Evolutionary conservation across 2,888 invertebrate genomes (phyloP), one percentile per base, ranked within the genome.

Genomic region (Oligia strigilis): DNA sequence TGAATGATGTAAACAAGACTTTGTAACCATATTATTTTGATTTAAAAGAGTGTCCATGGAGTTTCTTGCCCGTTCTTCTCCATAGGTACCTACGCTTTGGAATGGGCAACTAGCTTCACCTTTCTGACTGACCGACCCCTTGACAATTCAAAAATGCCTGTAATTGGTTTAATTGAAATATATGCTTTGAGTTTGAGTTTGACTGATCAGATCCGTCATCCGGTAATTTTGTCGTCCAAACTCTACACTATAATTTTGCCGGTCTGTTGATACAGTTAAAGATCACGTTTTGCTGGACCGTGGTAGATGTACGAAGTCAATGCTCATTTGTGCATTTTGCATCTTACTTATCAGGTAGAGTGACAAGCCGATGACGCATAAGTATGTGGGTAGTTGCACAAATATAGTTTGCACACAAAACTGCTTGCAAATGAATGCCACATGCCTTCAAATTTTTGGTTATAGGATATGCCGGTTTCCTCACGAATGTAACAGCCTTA

Each of bases 131-230:
- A n/a, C n/a, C n/a, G n/a, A n/a, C n/a, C n/a, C n/a, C n/a, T n/a
- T n/a, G n/a, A n/a, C n/a, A n/a, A n/a, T n/a, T n/a, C n/a, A n/a
- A n/a, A n/a, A n/a, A n/a, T n/a, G n/a, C n/a, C n/a, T n/a, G n/a
- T n/a, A n/a, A n/a, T n/a, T n/a, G n/a, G n/a, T n/a, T n/a, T n/a
- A n/a, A n/a, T n/a, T n/a, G n/a, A n/a, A n/a, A n/a, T n/a, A n/a
- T n/a, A n/a, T n/a, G n/a, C n/a, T n/a, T n/a, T n/a, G n/a, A n/a
- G n/a, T n/a, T n/a, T n/a, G n/a, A n/a, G n/a, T n/a, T n/a, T n/a
- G n/a, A 73, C 46, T 82, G 46, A 3, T 58, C 14, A 29, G 14
- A 65, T 58, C 19, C 52, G 64, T 14, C 29, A 72, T 71, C 40
- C 17, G 52, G 43, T 55, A 43, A 17, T 5, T 14, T 58, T 23